These are phyloP conservation scores for Temnothorax rugatulus DNA, from an alignment of 2,888 invertebrate genomes.

Conservation along the genomic window DNA sequence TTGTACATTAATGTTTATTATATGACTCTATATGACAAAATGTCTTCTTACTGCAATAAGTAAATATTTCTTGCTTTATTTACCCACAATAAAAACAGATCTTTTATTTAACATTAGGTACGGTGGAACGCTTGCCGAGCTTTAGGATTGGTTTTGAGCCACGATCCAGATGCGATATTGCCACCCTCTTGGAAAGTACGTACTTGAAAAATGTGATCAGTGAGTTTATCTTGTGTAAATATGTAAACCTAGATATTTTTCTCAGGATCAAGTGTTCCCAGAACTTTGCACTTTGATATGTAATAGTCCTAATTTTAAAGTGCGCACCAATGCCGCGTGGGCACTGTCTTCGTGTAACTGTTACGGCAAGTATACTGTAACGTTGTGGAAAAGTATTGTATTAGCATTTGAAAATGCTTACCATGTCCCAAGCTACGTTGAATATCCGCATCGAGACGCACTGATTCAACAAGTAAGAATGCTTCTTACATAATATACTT, in stretches of 20 bases:
- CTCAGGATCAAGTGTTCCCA: constrained; percentile 89
- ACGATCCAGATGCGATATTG: constrained; percentile 84
- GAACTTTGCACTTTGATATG: constrained; percentile 90
- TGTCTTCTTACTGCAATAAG: background rate
- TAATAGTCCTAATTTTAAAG: constrained; percentile 94
- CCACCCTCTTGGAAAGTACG: constrained; percentile 86
- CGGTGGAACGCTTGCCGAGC: constrained; percentile 98
- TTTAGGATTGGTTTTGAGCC: constrained; percentile 92
- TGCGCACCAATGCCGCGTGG: constrained; percentile 94
- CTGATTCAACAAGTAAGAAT: constrained; percentile 92
- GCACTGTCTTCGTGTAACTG: constrained; percentile 90
- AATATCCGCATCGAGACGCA: constrained; percentile 94
- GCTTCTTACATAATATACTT: constrained; percentile 5
- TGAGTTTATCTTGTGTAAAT: background rate
- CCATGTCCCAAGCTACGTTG: constrained; percentile 93
- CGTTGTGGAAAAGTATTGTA: constrained; percentile 91
- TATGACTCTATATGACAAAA: background rate
- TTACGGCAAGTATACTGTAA: constrained; percentile 89
- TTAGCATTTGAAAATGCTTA: constrained; percentile 92
- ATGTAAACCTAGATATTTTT: constrained; percentile 64
- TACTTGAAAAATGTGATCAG: constrained; percentile 44
- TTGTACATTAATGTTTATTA: background rate
- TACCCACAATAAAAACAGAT: background rate
- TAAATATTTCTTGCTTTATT: constrained; percentile 2
- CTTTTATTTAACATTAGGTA: constrained; percentile 85